Conservation (phyloP, 2,888 invertebrate genomes). For the Ophion obscuratus region DNA sequence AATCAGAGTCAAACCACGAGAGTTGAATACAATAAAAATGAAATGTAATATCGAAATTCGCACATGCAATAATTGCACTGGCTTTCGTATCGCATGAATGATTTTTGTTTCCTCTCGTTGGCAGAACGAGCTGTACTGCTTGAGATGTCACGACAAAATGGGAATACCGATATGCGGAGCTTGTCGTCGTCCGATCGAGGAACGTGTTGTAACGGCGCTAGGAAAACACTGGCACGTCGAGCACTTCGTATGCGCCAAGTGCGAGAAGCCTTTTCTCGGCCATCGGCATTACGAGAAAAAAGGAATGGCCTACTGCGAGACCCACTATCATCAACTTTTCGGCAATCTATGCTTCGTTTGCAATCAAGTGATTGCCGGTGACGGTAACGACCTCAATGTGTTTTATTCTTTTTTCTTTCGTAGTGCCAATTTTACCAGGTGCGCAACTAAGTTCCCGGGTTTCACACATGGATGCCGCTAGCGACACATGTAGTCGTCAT, state of each 20-base stretch:
- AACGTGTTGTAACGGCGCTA: slow-evolving; percentile 98
- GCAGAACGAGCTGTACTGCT: slow-evolving; percentile 97
- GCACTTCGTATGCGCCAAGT: slow-evolving; percentile 99
- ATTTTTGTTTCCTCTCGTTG: slow-evolving; percentile 69
- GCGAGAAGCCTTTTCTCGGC: slow-evolving; percentile 99
- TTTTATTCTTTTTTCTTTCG: slow-evolving; percentile 64
- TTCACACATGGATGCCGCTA: no score
- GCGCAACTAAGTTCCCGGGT: no score
- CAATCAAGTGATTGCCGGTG: slow-evolving; percentile 98
- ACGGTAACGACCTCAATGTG: slow-evolving; percentile 88
- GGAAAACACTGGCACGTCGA: slow-evolving; percentile 99
- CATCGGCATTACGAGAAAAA: slow-evolving; percentile 99
- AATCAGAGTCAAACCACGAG: neutral
- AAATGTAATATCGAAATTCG: neutral
- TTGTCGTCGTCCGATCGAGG: slow-evolving; percentile 99
- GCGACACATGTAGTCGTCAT: no score
- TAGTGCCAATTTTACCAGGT: no score
- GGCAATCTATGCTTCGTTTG: slow-evolving; percentile 99
- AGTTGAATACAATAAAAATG: neutral
- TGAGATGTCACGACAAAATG: slow-evolving; percentile 99
- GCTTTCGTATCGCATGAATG: neutral
- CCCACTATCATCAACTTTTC: slow-evolving; percentile 99
- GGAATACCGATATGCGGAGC: slow-evolving; percentile 99
- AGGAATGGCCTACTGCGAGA: slow-evolving; percentile 99
- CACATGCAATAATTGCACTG: neutral